Evolutionary conservation across 2,113 vertebrate species (phyloP), one percentile per base, ranked within the genome.

Genomic region (Corydoras maculifer): DNA sequence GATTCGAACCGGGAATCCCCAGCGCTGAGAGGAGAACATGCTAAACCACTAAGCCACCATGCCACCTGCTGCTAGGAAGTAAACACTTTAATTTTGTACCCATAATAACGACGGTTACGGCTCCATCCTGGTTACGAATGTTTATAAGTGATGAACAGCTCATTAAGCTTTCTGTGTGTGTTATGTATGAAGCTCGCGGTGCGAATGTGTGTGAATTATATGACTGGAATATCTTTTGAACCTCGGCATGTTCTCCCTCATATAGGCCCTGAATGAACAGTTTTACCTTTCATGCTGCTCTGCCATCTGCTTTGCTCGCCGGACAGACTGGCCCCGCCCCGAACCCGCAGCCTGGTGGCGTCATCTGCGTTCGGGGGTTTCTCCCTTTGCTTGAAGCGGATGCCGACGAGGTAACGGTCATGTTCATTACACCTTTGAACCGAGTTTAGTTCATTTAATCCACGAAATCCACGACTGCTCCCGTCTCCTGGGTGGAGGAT

Each of bases 241-340:
- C 69, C 70, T 65, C 59, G 53, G 32, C 18, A 50, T 65, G 54
- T 48, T 51, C 12, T 74, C 67, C 13, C 58, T 62, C 14, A 31
- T 65, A 43, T 64, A 63, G 66, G 13, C 68, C 72, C 35, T 72
- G 57, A 78, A 76, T 71, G 65, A 69, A 71, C 63, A 65, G 54
- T 72, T 58, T 25, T 68, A 55, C 29, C 55, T 15, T 13, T 66
- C 77, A 29, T 77, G 75, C 65, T 66, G 74, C 32, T 64, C 53
- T 4, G 43, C 75, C 77, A 78, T 82, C 81, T 82, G 81, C 74
- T 69, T 54, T 50, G 58, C 18, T 68, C 60, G 53, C 54, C 15
- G 51, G 69, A 62, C 69, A 51, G 29, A 58, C 59, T 14, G 58
- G 43, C 64, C 14, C 77, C 72, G 59, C 62, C 64, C 58, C 25